These are phyloP conservation scores for Lathamus discolor DNA, from an alignment of 2,113 vertebrate species.

Conservation along the genomic window DNA sequence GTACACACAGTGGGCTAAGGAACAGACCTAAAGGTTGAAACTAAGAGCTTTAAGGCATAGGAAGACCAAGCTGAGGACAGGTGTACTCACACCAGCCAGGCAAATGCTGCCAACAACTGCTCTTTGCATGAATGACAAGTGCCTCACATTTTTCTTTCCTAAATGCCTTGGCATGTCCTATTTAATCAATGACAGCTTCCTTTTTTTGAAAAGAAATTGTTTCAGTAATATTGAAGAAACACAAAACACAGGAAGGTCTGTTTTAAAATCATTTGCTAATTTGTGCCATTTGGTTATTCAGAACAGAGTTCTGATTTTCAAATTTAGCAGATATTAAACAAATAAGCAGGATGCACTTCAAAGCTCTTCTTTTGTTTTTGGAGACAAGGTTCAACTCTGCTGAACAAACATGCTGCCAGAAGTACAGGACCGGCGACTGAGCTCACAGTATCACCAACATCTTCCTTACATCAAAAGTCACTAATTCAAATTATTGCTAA, in stretches of 20 bases:
- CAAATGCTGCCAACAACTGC: accelerated
- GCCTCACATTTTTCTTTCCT: background rate
- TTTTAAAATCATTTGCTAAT: background rate
- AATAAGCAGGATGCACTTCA: background rate
- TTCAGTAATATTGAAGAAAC: background rate
- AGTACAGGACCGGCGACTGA: accelerated
- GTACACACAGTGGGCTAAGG: background rate
- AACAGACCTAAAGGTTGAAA: background rate
- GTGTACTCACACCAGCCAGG: accelerated
- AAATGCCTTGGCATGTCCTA: background rate
- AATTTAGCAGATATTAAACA: background rate
- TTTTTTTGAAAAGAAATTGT: background rate
- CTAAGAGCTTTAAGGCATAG: background rate
- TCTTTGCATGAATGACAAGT: background rate
- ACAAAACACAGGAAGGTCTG: background rate
- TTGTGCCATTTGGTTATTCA: background rate
- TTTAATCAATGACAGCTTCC: background rate
- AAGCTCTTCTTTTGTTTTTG: background rate
- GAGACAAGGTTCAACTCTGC: background rate
- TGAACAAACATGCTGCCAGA: background rate
- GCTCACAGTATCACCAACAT: accelerated
- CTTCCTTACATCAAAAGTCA: background rate
- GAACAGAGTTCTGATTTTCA: background rate
- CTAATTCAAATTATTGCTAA: background rate
- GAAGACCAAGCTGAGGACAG: background rate